phyloP scores from a whole-genome alignment of 2,888 invertebrate species.

The Euphydryas editha region DNA sequence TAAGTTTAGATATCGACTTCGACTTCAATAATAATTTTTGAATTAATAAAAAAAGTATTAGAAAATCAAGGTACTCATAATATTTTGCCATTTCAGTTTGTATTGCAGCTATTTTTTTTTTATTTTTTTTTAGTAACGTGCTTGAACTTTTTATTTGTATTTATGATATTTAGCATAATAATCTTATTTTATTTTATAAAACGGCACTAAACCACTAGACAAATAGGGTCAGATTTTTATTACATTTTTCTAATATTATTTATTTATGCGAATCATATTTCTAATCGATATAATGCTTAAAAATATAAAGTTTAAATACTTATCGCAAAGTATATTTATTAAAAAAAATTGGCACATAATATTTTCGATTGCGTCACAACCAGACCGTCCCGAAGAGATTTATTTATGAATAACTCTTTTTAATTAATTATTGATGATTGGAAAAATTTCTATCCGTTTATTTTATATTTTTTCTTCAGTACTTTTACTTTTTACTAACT shows the following conservation, averaged over 20 bases:
- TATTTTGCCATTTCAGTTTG: background rate
- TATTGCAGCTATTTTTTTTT: background rate
- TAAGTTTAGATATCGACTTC: too few relatives aligned
- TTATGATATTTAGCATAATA: too few relatives aligned
- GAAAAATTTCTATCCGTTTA: too few relatives aligned
- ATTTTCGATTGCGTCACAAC: conserved; percentile 7
- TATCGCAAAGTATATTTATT: background rate
- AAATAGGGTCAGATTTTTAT: too few relatives aligned
- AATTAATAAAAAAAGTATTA: too few relatives aligned
- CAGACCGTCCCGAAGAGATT: conserved; percentile 17
- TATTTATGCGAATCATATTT: too few relatives aligned
- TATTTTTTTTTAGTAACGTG: background rate
- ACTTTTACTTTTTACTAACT: too few relatives aligned
- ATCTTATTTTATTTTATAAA: too few relatives aligned
- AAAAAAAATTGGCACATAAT: conserved; percentile 11
- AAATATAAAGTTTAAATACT: background rate
- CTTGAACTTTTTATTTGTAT: too few relatives aligned
- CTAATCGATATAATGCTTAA: background rate
- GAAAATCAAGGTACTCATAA: background rate
- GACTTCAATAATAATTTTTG: too few relatives aligned
- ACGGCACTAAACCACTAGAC: background rate
- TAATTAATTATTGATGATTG: background rate
- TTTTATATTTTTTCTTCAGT: too few relatives aligned
- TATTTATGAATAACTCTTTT: background rate
- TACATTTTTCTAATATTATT: too few relatives aligned